phyloP scores from a whole-genome alignment of 2,888 invertebrate genomes.

The Acleris laterana region DNA sequence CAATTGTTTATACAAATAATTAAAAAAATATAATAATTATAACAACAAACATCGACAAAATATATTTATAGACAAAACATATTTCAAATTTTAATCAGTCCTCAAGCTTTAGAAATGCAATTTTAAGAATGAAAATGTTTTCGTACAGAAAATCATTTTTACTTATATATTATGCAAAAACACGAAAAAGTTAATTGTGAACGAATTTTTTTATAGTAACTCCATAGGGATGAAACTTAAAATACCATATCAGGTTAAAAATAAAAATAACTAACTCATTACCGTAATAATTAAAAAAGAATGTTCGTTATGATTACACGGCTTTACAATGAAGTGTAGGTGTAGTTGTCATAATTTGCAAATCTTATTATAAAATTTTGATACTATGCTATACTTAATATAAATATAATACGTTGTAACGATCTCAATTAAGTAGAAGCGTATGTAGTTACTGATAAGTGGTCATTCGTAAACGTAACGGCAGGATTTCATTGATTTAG shows the following conservation, averaged over 20 bases:
- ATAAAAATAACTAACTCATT: conserved; percentile 60
- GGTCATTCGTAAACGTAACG: conserved; percentile 59
- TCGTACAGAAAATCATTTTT: conserved; percentile 66
- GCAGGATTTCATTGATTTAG: conserved; percentile 40
- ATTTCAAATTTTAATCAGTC: conserved; percentile 82
- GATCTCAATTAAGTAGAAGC: conserved; percentile 81
- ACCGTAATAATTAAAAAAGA: conserved; percentile 52
- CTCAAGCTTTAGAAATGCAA: conserved; percentile 82
- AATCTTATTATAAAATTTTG: conserved; percentile 71
- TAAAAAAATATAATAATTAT: conserved; percentile 87
- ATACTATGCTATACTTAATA: conserved; percentile 79
- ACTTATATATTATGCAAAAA: conserved; percentile 79
- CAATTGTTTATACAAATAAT: conserved; percentile 89
- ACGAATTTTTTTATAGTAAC: conserved; percentile 52
- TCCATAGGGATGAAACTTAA: conserved; percentile 66
- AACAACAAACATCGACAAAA: conserved; percentile 86
- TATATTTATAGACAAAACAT: conserved; percentile 84
- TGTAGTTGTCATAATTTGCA: conserved; percentile 81
- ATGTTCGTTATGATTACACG: conserved; percentile 52
- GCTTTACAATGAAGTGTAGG: conserved; percentile 54
- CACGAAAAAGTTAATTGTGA: conserved; percentile 56
- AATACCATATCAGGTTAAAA: conserved; percentile 64
- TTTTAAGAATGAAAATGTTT: conserved; percentile 78
- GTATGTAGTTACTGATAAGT: conserved; percentile 73
- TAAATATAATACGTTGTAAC: conserved; percentile 82